Base-by-base conservation (phyloP, 2,113 vertebrate genomes). In the Menura novaehollandiae region DNA sequence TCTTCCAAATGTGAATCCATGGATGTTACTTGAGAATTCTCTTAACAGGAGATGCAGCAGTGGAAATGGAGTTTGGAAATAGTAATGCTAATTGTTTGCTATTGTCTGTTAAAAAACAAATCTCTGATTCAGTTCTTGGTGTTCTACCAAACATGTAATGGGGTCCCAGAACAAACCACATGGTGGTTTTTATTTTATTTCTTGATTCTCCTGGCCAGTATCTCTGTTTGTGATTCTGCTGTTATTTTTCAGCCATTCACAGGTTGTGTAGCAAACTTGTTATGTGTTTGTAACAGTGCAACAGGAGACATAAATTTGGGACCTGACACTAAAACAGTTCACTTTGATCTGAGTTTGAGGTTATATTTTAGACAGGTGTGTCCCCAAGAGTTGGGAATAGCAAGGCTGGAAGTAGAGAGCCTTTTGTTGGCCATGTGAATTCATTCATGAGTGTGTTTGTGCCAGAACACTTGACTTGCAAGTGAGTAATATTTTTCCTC, bases 1-100 rank as follows among this genome's bases (percentile, higher is more conserved):
- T 71, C 92, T 93, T 94, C 8, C 86, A 43, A 95, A 88, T 95
- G 21, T 37, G 88, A 89, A 67, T 92, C 43, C 47, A 75, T 11
- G 28, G 51, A 21, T 91, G 52, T 78, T 75, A 4, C 44, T 77
- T n/a, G 72, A 69, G 82, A 89, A n/a, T 53, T 67, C 84, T 87
- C 28, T 55, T n/a, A 68, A 64, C 47, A 80, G 85, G 93, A 94
- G 93, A 44, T 69, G 11, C 44, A 84, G 69, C 64, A 72, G 39
- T 75, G 52, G 83, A 39, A 68, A 74, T 60, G 44, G 80, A 56
- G 49, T 51, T 79, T 95, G 63, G 69, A 66, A 74, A 73, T 44
- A 68, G 32, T 59, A 66, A 89, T 9, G 27, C 19, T 55, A 21
- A 32, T 94, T 88, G 39, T 78, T 94, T 56, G 78, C 73, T 88